Conservation (phyloP, 2,888 invertebrate genomes). For the Dasypolia templi region DNA sequence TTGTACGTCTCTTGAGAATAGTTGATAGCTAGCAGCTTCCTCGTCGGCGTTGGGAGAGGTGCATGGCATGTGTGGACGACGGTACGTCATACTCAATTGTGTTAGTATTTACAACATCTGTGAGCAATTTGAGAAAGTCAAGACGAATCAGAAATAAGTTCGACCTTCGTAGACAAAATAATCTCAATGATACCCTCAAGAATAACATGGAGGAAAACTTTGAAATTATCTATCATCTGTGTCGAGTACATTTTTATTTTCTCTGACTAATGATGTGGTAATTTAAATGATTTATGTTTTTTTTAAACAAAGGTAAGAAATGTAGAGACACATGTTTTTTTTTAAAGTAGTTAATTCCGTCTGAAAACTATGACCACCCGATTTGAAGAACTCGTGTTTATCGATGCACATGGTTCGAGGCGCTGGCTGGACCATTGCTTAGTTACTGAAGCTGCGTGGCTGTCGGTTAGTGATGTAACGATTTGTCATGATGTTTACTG, state of each 20-base stretch:
- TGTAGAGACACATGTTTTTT: not conserved
- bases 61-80: not conserved
- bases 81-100: constrained; percentile 9
- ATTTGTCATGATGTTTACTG: too few relatives aligned
- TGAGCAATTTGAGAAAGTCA: constrained; percentile 45
- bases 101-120: constrained; percentile 29
- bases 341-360: not conserved
- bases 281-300: constrained; percentile 31
- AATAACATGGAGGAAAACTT: constrained; percentile 43
- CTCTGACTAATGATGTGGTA: constrained; percentile 31
- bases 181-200: constrained; percentile 45
- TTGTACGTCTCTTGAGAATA: not conserved
- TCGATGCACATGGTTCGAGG: too few relatives aligned
- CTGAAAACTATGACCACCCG: not conserved
- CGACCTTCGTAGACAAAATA: constrained; percentile 52
- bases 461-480: too few relatives aligned
- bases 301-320: constrained; percentile 1
- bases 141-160: constrained; percentile 44
- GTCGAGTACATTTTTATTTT: constrained; percentile 37
- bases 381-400: too few relatives aligned
- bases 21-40: not conserved
- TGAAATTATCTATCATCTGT: constrained; percentile 45
- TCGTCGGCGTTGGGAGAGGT: not conserved
- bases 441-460: too few relatives aligned
- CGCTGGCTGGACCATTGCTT: too few relatives aligned